phyloP scores from a whole-genome alignment of 2,888 invertebrate species.

The Hanleya hanleyi region DNA sequence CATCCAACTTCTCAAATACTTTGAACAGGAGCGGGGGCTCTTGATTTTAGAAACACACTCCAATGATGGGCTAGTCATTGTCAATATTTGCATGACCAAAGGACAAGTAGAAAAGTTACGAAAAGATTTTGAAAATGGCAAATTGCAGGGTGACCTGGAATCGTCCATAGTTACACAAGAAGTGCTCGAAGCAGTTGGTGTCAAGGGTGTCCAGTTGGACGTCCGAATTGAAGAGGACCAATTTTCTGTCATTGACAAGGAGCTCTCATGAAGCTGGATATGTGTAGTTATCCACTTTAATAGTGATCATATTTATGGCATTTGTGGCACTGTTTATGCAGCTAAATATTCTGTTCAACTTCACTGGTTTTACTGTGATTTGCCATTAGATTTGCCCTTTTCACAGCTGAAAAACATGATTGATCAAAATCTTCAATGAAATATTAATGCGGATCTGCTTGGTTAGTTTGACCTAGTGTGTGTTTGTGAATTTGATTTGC shows the following conservation, averaged over 20 bases:
- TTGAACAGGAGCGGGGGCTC: constrained; percentile 69
- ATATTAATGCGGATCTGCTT: too few relatives aligned
- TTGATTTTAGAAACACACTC: constrained; percentile 59
- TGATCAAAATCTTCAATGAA: too few relatives aligned
- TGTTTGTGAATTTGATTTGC: too few relatives aligned
- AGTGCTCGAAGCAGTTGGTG: constrained; percentile 50
- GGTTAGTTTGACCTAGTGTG: too few relatives aligned
- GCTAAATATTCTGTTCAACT: too few relatives aligned
- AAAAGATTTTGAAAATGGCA: constrained; percentile 55
- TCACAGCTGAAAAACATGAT: too few relatives aligned
- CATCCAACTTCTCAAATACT: constrained; percentile 62
- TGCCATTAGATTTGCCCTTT: too few relatives aligned
- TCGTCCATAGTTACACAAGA: constrained; percentile 47
- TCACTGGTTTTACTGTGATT: too few relatives aligned
- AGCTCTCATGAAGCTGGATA: constrained; percentile 31
- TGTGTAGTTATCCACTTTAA: neutral
- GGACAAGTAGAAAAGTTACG: constrained; percentile 56
- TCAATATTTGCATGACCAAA: constrained; percentile 64
- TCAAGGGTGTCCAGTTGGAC: constrained; percentile 55
- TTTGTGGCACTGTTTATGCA: too few relatives aligned
- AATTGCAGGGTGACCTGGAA: constrained; percentile 52
- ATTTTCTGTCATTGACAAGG: constrained; percentile 49
- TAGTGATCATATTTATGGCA: too few relatives aligned
- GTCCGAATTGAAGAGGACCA: constrained; percentile 58
- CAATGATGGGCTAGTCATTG: constrained; percentile 54